Evolutionary conservation across 92 coral and sea anemone species (phyloP).

Genomic region (Porites lobata): DNA sequence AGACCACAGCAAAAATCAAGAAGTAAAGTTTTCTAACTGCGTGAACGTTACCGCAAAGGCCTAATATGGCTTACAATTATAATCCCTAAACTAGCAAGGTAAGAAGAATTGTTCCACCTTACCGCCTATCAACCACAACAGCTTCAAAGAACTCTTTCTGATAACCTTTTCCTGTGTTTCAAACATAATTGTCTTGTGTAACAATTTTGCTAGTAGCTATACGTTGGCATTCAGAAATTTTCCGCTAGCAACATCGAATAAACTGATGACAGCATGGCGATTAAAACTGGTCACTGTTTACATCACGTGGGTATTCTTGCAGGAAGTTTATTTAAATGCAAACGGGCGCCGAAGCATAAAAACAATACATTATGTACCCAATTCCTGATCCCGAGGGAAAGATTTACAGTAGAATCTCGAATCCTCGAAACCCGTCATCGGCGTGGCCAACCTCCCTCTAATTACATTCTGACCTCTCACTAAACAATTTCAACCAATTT

Average conservation of each 20-base stretch:
- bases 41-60: too few relatives aligned
- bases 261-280: neutral
- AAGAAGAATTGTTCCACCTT: neutral
- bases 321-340: neutral
- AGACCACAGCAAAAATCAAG: too few relatives aligned
- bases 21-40: too few relatives aligned
- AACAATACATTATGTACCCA: neutral
- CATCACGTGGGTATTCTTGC: neutral
- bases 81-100: neutral
- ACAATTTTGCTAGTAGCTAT: neutral
- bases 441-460: too few relatives aligned
- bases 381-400: too few relatives aligned
- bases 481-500: too few relatives aligned
- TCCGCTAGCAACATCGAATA: neutral
- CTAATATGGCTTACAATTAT: too few relatives aligned
- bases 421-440: too few relatives aligned
- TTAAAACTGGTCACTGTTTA: neutral
- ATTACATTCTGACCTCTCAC: too few relatives aligned
- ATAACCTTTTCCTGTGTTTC: neutral
- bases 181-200: neutral
- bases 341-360: neutral
- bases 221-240: neutral
- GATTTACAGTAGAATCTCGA: too few relatives aligned
- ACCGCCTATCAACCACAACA: slow-evolving; percentile 18
- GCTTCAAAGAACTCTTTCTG: neutral